Evolutionary conservation across 2,113 vertebrate species (phyloP).

Genomic region (Muntiacus muntjak): DNA sequence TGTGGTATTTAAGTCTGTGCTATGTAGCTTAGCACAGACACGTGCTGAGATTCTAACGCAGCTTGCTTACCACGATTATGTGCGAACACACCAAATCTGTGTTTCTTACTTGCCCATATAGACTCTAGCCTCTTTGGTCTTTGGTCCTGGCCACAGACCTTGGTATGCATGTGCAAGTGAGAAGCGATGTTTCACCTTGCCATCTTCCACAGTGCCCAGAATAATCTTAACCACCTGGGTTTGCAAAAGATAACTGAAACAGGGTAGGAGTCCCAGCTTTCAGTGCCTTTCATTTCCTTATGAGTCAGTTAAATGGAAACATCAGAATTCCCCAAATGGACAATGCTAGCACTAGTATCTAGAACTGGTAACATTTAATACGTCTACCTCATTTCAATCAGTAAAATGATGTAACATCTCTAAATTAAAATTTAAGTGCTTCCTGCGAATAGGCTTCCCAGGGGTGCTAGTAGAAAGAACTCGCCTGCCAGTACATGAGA

Average conservation of each 20-base stretch:
- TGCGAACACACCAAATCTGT: not conserved
- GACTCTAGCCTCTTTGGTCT: not conserved
- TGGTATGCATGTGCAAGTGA: not conserved
- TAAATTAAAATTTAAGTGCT: not conserved
- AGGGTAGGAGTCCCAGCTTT: not conserved
- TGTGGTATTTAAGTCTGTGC: not conserved
- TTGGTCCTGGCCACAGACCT: not conserved
- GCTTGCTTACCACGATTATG: not conserved
- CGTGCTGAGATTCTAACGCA: not conserved
- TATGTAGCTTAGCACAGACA: not conserved
- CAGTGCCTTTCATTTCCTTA: conserved; percentile 19
- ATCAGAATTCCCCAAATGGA: not conserved
- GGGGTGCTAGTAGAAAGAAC: not conserved
- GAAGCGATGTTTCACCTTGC: not conserved
- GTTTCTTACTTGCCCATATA: not conserved
- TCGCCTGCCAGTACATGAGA: not conserved
- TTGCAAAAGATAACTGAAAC: conserved; percentile 42
- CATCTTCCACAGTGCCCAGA: not conserved
- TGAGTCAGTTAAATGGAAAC: not conserved
- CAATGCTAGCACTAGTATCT: not conserved
- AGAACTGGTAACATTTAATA: not conserved
- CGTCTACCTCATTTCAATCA: not conserved
- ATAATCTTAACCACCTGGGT: not conserved
- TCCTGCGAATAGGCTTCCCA: not conserved
- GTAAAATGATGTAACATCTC: not conserved